These are phyloP conservation scores for Cyclargus thomasi DNA, from an alignment of 1,140 invertebrate genomes.

Conservation along the genomic window DNA sequence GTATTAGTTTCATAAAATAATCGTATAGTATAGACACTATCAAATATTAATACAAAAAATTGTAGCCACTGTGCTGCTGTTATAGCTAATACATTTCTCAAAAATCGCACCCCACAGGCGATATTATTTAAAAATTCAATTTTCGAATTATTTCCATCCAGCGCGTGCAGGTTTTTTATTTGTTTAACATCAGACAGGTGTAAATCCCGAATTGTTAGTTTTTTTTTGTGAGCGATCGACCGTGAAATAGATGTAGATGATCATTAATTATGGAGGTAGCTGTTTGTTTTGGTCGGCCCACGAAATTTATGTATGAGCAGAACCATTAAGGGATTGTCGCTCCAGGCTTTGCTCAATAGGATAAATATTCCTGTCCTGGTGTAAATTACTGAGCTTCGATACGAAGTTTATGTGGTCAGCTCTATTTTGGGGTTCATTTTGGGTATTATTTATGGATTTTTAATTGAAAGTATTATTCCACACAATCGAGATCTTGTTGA, in stretches of 20 bases:
- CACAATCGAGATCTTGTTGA: not conserved
- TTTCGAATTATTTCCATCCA: not conserved
- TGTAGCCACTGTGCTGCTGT: not conserved
- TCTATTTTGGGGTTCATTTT: not conserved
- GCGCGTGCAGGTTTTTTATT: not conserved
- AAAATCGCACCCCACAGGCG: not conserved
- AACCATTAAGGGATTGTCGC: constrained; percentile 65
- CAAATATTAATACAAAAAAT: too few species aligned
- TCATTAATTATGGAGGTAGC: constrained; percentile 58
- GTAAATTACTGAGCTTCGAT: constrained; percentile 16
- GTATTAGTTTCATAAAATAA: too few species aligned
- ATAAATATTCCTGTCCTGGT: constrained; percentile 18
- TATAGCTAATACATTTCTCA: not conserved
- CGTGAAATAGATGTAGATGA: constrained; percentile 65
- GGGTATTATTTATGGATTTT: not conserved
- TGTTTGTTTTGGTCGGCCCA: constrained; percentile 67
- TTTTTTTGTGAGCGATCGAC: constrained; percentile 51
- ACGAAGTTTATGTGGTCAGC: not conserved
- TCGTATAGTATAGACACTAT: too few species aligned
- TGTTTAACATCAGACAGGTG: constrained; percentile 12
- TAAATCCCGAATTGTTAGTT: constrained; percentile 46
- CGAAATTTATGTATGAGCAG: constrained; percentile 60
- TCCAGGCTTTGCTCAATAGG: constrained; percentile 29
- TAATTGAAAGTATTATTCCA: not conserved
- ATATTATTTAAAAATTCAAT: not conserved